Percentiles rank a stretch among this genome's conserved stretches.
Evolutionary conservation across 1,140 invertebrate genomes (phyloP).

Genomic region (Berghia stephanieae): DNA sequence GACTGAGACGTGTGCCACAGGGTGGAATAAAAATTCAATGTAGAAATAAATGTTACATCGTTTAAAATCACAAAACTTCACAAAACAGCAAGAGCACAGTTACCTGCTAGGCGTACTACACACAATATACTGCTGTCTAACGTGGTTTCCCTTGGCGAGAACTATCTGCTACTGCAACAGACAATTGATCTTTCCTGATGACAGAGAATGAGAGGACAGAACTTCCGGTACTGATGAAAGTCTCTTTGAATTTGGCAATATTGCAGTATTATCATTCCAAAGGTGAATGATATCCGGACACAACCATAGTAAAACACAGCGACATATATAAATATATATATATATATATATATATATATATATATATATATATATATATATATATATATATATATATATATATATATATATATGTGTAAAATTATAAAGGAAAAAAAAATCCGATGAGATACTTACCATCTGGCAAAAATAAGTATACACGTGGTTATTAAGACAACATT

Average conservation of each 20-base stretch:
- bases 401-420: not conserved
- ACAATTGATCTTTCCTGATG: not conserved
- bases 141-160: not conserved
- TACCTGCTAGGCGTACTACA: too few species aligned
- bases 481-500: too few species aligned
- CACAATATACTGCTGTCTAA: too few species aligned
- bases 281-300: not conserved
- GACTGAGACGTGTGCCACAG: too few species aligned
- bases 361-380: not conserved
- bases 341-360: not conserved
- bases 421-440: slow-evolving; percentile 85
- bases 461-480: slow-evolving; percentile 79
- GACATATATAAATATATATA: not conserved
- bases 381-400: not conserved
- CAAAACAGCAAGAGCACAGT: too few species aligned
- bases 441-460: slow-evolving; percentile 96
- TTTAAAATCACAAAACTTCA: too few species aligned
- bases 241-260: not conserved
- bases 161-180: not conserved
- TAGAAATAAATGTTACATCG: too few species aligned
- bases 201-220: not conserved
- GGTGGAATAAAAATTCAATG: too few species aligned
- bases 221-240: too few species aligned
- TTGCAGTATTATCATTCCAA: too few species aligned
- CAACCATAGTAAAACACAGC: not conserved